Base-by-base conservation (phyloP, 2,888 invertebrate genomes). In the Mongoloraphidia duomilia region DNA sequence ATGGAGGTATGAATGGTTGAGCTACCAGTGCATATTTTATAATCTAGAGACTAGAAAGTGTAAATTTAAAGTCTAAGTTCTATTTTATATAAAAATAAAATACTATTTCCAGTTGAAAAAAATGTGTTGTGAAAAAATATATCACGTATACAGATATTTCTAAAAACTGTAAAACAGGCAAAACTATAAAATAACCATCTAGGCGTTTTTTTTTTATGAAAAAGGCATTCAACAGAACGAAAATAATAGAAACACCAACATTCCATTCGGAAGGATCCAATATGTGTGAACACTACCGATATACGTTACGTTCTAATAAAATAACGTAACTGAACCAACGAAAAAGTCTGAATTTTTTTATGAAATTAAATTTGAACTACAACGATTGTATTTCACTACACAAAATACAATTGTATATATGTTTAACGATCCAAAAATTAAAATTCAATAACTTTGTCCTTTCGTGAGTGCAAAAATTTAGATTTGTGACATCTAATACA, bases 321-420 rank as follows among this genome's bases (percentile, higher is more conserved):
- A 68, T 73, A 68, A 70, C 61, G 64, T 65, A 60, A 47, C 55
- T 54, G 60, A 70, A 82, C 82, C 82, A 82, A 63, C 67, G 61
- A 34, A 12, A 49, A 36, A 26, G 26, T 26, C 26, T 26, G 26
- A 26, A 26, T 26, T 26, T 26, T 3, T 17, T 17, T 17, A 26
- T 26, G 1, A 26, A 5, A 26, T 26, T 26, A 26, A 26, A 26
- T 26, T 26, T 26, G 26, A 26, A 26, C 26, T 26, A 1, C 6
- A 6, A 26, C 26, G 26, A 26, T 26, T 26, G 26, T 26, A 26
- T 26, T 26, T 26, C 26, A 6, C 5, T 26, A 26, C 26, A 26
- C 26, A 6, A 26, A 26, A 26, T 26, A 26, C 26, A 26, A 26
- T 26, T 26, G 26, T 26, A 26, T 26, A 26, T 26, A 26, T 6